phyloP scores from a whole-genome alignment of 2,797 vertebrate genomes.

The Pteronotus mesoamericanus region DNA sequence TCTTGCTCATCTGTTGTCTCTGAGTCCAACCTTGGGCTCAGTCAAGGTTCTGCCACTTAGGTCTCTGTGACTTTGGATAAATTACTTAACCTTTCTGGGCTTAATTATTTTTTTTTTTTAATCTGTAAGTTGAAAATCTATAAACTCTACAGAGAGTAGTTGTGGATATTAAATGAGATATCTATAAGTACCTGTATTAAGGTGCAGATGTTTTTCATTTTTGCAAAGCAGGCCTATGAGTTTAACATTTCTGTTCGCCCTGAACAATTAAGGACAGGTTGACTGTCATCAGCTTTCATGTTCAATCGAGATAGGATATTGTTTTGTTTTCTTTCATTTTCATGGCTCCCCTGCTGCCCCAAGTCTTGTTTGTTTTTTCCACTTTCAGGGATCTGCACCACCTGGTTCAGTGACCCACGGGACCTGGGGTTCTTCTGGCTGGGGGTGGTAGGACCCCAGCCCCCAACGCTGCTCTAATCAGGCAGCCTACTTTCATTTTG shows the following conservation, averaged over 20 bases:
- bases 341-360: fast-evolving
- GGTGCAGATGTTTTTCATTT: neutral
- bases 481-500: neutral
- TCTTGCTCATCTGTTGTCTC: neutral
- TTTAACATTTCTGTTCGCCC: neutral
- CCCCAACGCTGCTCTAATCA: neutral
- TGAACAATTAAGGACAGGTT: neutral
- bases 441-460: neutral
- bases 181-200: neutral
- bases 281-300: neutral
- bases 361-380: neutral
- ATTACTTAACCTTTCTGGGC: neutral
- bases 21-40: neutral
- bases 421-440: neutral
- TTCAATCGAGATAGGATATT: neutral
- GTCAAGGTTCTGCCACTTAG: neutral
- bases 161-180: neutral
- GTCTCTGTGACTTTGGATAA: neutral
- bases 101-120: no score
- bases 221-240: neutral
- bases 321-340: neutral
- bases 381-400: neutral
- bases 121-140: neutral
- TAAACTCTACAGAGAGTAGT: neutral
- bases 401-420: neutral